These are phyloP conservation scores for Plusia festucae DNA, from an alignment of 2,888 invertebrate genomes.

Conservation along the genomic window DNA sequence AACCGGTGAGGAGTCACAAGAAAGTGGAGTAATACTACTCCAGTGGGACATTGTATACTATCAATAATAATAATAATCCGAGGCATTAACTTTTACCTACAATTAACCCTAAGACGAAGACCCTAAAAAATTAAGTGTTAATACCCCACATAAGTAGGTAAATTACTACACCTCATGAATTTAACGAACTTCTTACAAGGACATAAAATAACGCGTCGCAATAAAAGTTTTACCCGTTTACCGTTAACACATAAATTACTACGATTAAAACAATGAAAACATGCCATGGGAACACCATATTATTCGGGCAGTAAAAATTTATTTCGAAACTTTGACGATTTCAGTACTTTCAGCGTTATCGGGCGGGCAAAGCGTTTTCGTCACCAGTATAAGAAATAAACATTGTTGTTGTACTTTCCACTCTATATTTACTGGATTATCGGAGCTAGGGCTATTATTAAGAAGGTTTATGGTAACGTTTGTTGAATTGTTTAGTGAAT, in stretches of 20 bases:
- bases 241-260: conserved; percentile 53
- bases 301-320: conserved; percentile 35
- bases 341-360: conserved; percentile 31
- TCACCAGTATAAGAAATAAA: conserved; percentile 20
- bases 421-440: conserved; percentile 23
- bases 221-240: conserved; percentile 54
- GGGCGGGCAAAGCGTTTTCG: conserved; percentile 12
- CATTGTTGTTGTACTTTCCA: conserved; percentile 15
- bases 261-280: conserved; percentile 44
- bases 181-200: conserved; percentile 54
- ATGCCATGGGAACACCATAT: conserved; percentile 36
- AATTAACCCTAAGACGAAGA: conserved; percentile 25
- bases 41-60: too few relatives aligned
- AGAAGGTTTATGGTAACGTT: background rate
- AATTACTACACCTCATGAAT: conserved; percentile 49
- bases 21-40: too few relatives aligned
- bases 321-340: conserved; percentile 46
- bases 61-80: too few relatives aligned
- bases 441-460: background rate
- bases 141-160: conserved; percentile 14
- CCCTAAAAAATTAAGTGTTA: too few relatives aligned
- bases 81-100: too few relatives aligned
- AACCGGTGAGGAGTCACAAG: too few relatives aligned
- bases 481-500: background rate
- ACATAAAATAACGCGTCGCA: conserved; percentile 59